Base-by-base conservation (phyloP, 2,888 invertebrate species). In the Eurois occulta region DNA sequence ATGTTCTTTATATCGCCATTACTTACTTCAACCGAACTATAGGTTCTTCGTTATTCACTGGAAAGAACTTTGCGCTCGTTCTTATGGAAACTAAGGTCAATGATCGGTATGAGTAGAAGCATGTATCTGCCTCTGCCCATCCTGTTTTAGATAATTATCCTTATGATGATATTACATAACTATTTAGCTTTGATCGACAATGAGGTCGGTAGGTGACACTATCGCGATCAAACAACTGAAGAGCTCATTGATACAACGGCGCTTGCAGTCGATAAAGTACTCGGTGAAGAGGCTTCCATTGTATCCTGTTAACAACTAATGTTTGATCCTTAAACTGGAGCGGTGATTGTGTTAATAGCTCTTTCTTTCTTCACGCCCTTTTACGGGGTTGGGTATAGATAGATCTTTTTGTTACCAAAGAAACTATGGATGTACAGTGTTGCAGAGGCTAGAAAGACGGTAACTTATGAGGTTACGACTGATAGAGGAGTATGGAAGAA, bases 121-220 rank as follows among this genome's bases (percentile, higher is more conserved):
- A 41, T 65, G 35, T 46, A 65, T 48, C 68, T 18, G 8, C n/a
- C n/a, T 41, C 72, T 72, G 35, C 21, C 52, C 72, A 78, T 70
- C 79, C 80, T 79, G 70, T 71, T 55, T 67, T 21, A 62, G n/a
- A 79, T 71, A 84, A 68, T 67, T 64, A 35, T 28, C 24, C 28
- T 62, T 46, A 46, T 71, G 46, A 43, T 62, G 8, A 74, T 58
- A 55, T 75, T 66, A 75, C 43, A 43, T 75, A 78, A 82, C 72
- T 77, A 66, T 81, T 83, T 79, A 84, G 72, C 81, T 81, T 78
- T 81, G 84, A 81, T 88, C 81, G 72, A 72, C 81, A 78, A 79
- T 80, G 71, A 66, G 74, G 72, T 86, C 73, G 76, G 65, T 69
- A 75, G 80, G 78, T 78, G 81, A 60, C 67, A 73, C 73, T 85